Evolutionary conservation across 2,888 invertebrate genomes (phyloP).

Genomic region (Synanthedon vespiformis): DNA sequence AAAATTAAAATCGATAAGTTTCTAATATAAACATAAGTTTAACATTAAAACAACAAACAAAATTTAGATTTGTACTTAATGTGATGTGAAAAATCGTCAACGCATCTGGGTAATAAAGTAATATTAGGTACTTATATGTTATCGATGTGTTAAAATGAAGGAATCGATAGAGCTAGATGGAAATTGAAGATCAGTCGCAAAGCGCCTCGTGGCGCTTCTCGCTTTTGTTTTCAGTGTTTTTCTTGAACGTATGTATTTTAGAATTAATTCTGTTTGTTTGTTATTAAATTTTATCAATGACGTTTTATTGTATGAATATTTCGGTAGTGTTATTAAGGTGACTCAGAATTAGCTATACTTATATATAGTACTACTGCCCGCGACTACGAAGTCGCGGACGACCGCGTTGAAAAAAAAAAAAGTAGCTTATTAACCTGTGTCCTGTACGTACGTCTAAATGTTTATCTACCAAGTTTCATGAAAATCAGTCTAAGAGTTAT

Average conservation of each 20-base stretch:
- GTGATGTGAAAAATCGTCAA: constrained; percentile 2
- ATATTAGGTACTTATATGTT: no score
- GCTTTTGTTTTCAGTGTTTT: constrained; percentile 43
- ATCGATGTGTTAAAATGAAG: constrained; percentile 21
- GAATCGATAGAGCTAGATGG: constrained; percentile 41
- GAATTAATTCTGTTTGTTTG: neutral
- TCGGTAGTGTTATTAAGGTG: no score
- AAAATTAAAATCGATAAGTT: constrained; percentile 4
- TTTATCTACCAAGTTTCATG: no score
- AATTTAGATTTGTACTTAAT: constrained; percentile 1
- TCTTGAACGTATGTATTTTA: constrained; percentile 48
- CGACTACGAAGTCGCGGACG: no score
- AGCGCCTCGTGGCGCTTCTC: constrained; percentile 54
- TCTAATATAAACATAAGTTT: neutral
- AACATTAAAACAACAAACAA: neutral
- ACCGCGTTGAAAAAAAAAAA: no score
- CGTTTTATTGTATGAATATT: no score
- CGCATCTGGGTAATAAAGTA: neutral
- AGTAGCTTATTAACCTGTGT: no score
- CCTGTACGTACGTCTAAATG: no score
- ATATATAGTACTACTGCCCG: no score
- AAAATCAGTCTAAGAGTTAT: no score
- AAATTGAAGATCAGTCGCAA: constrained; percentile 33
- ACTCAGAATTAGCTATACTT: no score
- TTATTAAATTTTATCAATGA: constrained; percentile 1